Evolutionary conservation across 2,888 invertebrate species (phyloP).

Genomic region (Clunio marinus): DNA sequence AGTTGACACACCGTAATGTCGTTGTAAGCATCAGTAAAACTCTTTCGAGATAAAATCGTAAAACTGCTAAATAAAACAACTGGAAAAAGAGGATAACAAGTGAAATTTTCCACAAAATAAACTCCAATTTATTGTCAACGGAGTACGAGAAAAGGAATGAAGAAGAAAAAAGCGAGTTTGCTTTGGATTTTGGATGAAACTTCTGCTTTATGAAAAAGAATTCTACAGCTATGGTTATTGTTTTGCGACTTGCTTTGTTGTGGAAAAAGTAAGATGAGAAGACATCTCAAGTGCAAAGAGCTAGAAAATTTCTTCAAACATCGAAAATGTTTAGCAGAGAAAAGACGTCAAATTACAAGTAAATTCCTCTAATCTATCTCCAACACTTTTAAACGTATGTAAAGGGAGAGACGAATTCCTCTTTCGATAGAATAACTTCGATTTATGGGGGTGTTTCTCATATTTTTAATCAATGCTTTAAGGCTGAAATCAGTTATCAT

Average conservation of each 20-base stretch:
- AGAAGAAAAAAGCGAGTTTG: neutral
- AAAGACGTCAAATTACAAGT: slow-evolving; percentile 26
- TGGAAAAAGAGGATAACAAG: slow-evolving; percentile 29
- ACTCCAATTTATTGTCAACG: slow-evolving; percentile 36
- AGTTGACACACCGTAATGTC: too few relatives aligned
- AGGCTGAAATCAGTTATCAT: too few relatives aligned
- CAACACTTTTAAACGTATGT: too few relatives aligned
- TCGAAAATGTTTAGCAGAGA: neutral
- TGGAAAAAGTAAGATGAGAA: neutral
- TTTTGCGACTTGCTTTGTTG: neutral
- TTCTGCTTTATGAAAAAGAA: neutral
- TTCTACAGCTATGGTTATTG: neutral
- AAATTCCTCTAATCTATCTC: slow-evolving; percentile 31
- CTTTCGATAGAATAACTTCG: neutral
- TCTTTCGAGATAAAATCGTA: slow-evolving; percentile 17
- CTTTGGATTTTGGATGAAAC: neutral
- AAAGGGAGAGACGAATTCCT: neutral
- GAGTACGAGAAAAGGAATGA: neutral
- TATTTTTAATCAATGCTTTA: too few relatives aligned
- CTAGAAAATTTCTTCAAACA: neutral
- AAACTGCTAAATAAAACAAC: neutral
- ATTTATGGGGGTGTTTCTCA: neutral
- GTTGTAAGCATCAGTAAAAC: neutral
- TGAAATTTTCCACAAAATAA: slow-evolving; percentile 38
- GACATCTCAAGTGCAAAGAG: neutral